These are phyloP conservation scores for Theocolax elegans DNA, from an alignment of 1,140 invertebrate species.

Conservation along the genomic window DNA sequence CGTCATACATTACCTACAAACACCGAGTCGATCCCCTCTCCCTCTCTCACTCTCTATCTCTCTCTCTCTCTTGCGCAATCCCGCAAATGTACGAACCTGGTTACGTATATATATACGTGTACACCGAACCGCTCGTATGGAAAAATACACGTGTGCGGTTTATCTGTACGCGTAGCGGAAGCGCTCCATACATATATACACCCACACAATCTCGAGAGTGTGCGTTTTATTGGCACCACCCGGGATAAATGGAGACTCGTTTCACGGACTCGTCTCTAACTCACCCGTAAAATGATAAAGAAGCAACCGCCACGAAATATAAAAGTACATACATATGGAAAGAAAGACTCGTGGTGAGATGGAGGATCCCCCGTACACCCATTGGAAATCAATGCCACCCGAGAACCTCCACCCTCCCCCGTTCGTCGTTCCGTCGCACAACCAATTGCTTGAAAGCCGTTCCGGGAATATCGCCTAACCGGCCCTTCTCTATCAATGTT, in stretches of 20 bases:
- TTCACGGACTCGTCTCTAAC: slow-evolving; percentile 57
- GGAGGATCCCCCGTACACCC: not conserved
- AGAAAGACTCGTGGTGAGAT: slow-evolving; percentile 13
- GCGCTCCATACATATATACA: no score
- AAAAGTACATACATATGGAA: slow-evolving; percentile 54
- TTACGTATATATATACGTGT: not conserved
- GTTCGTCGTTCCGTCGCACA: slow-evolving; percentile 34
- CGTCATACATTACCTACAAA: no score
- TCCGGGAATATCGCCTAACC: not conserved
- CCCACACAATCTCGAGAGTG: slow-evolving; percentile 30
- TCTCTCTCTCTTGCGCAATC: no score
- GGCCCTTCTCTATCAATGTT: slow-evolving; percentile 2
- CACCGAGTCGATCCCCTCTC: no score
- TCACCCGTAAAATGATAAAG: slow-evolving; percentile 64
- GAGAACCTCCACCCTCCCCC: no score
- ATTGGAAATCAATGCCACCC: slow-evolving; percentile 53
- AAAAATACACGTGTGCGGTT: no score
- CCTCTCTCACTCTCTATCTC: no score
- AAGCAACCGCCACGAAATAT: slow-evolving; percentile 54
- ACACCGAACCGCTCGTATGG: not conserved
- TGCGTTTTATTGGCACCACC: slow-evolving; percentile 61
- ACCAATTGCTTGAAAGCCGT: slow-evolving; percentile 19
- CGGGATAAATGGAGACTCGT: slow-evolving; percentile 60
- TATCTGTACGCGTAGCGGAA: no score
- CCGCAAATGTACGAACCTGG: no score